Base-by-base conservation (phyloP, 2,797 vertebrate genomes). In the Atherinosoma microstoma region DNA sequence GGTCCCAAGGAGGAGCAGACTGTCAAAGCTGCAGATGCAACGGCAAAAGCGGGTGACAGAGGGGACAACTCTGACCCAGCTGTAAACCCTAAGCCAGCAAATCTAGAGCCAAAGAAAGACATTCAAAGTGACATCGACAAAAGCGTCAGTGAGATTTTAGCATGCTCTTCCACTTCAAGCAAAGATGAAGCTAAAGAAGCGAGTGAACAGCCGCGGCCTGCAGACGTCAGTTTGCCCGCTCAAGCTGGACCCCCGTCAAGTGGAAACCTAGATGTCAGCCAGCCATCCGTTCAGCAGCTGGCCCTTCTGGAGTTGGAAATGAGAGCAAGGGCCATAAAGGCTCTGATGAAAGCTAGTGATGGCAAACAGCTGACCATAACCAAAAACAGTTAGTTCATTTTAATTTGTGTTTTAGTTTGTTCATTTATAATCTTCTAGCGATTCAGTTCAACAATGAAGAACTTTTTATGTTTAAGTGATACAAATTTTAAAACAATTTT, bases 321-420 rank as follows among this genome's bases (percentile, higher is more conserved):
- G 98, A 96, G 98, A 71, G 97, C 98, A 0, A 93, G 98, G 76
- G 98, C 98, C 51, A 99, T 99, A 85, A 99, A 99, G 82, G 98
- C 97, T 27, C 91, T 99, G 11, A 99, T 99, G 98, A 99, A 99
- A 91, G 98, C 98, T 74, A 95, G 96, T 4, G 95, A 97, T 64
- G 90, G 92, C 9, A 97, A 96, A 76, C 97, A 95, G 57, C 80
- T 82, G 6, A 91, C 75, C 69, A 47, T 56, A 6, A 1, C 58
- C 11, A 81, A 61, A 75, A 58, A 59, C 7, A 0, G 54, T 27
- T 87, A 76, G 65, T 10, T 5, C 15, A 6, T 40, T 69, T 16
- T 22, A n/a, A 42, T 40, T 45, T 22, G 1, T 2, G 0, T 27
- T 45, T 38, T 13, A 22, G 6, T 58, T n/a, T 34, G 16, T 36